A percentile compares a stretch with the other conserved stretches of the same genome.
Conservation (phyloP, 2,888 invertebrate genomes). For the Bhutanitis thaidina region DNA sequence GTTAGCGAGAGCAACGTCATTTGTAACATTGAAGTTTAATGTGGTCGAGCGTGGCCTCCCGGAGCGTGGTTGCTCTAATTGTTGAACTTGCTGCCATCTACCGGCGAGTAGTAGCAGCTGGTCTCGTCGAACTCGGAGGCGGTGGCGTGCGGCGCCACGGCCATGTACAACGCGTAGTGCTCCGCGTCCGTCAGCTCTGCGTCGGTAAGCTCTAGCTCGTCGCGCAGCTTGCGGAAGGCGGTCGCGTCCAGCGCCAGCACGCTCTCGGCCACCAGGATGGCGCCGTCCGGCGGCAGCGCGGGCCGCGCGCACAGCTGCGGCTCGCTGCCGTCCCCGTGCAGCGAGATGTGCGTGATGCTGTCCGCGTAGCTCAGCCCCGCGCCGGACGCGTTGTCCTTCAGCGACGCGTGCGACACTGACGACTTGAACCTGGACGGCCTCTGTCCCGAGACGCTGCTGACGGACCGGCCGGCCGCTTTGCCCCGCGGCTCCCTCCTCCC, state of each 20-base stretch:
- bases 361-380: conserved; percentile 73
- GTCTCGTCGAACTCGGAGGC: conserved; percentile 93
- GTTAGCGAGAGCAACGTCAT: no score
- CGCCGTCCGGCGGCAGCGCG: conserved; percentile 57
- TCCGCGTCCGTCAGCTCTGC: conserved; percentile 94
- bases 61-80: no score
- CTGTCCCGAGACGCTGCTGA: conserved; percentile 81
- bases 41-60: no score
- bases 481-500: conserved; percentile 46
- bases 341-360: conserved; percentile 83
- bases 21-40: no score
- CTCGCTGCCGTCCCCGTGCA: conserved; percentile 83
- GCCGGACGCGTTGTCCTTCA: conserved; percentile 63
- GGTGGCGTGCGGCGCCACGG: conserved; percentile 91
- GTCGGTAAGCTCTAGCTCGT: conserved; percentile 87
- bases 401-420: conserved; percentile 60
- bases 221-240: conserved; percentile 60
- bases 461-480: conserved; percentile 79
- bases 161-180: conserved; percentile 92
- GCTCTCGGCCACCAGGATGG: conserved; percentile 80
- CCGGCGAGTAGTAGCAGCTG: conserved; percentile 91
- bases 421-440: conserved; percentile 73
- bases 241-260: conserved; percentile 67
- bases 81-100: conserved; percentile 84
- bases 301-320: conserved; percentile 52